A percentile compares a stretch with the other conserved stretches of the same genome.
Conservation (phyloP, 2,113 vertebrate species). For the Pomatostomus ruficeps region DNA sequence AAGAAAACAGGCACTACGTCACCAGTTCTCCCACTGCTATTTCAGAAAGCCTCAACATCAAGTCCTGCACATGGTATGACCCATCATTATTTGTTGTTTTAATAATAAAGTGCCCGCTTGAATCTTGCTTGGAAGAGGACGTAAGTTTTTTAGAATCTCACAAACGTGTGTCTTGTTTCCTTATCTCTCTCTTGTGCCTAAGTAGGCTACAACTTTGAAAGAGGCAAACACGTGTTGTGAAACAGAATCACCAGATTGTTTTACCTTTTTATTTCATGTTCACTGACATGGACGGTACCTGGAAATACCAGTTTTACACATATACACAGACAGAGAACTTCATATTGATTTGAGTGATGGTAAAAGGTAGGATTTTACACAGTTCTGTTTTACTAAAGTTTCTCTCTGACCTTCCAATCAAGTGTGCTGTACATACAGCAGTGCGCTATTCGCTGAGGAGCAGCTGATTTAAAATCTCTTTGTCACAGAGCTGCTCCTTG, state of each 20-base stretch:
- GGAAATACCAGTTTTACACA: neutral
- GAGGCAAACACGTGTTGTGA: neutral
- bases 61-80: neutral
- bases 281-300: neutral
- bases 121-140: neutral
- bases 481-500: neutral
- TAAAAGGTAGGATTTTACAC: neutral
- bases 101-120: neutral
- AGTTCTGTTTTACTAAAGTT: neutral
- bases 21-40: neutral
- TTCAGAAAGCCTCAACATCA: neutral
- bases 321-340: neutral
- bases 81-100: neutral
- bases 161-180: fast-evolving
- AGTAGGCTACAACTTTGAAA: neutral
- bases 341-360: neutral
- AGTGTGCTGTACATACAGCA: neutral
- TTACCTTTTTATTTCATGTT: neutral
- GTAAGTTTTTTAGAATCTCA: neutral
- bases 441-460: neutral
- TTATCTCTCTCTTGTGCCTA: neutral
- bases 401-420: neutral
- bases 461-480: neutral
- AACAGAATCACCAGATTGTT: neutral
- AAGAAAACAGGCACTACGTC: neutral